Conservation (phyloP, 2,797 vertebrate species). For the Diplodus puntazzo region DNA sequence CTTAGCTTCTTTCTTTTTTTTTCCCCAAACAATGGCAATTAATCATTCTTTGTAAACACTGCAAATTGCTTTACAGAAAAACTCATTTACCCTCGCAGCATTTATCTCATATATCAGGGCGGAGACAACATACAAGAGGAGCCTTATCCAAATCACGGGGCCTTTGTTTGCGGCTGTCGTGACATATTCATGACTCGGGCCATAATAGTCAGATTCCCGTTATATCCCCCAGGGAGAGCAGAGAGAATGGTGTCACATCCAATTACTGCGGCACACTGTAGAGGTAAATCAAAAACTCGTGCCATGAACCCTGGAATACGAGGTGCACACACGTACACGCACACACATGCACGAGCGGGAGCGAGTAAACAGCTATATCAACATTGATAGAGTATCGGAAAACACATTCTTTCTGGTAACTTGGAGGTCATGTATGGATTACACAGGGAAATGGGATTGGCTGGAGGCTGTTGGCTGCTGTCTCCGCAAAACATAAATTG, state of each 20-base stretch:
- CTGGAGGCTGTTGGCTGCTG: slow-evolving; percentile 67
- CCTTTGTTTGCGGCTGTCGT: slow-evolving; percentile 82
- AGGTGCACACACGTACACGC: slow-evolving; percentile 39
- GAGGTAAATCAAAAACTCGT: slow-evolving; percentile 83
- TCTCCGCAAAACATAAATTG: slow-evolving; percentile 76
- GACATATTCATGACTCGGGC: slow-evolving; percentile 85
- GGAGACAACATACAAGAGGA: slow-evolving; percentile 66
- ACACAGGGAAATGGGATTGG: slow-evolving; percentile 71
- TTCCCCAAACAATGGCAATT: slow-evolving; percentile 68
- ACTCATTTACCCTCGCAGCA: slow-evolving; percentile 63
- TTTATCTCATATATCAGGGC: slow-evolving; percentile 71
- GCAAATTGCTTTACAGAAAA: slow-evolving; percentile 74
- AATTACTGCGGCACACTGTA: slow-evolving; percentile 81
- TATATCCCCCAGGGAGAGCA: slow-evolving; percentile 78
- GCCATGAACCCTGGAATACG: slow-evolving; percentile 75
- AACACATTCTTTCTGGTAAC: slow-evolving; percentile 69
- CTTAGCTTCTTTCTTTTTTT: slow-evolving; percentile 21
- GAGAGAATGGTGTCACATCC: slow-evolving; percentile 85
- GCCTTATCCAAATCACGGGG: slow-evolving; percentile 75
- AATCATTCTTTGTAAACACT: slow-evolving; percentile 74
- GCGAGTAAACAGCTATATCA: slow-evolving; percentile 68
- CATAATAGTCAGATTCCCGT: slow-evolving; percentile 85
- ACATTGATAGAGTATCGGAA: slow-evolving; percentile 79
- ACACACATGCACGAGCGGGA: slow-evolving; percentile 36
- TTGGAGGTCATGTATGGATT: slow-evolving; percentile 79